phyloP scores from a whole-genome alignment of 35 echinoderm and acorn worm genomes.

The Strongylocentrotus purpuratus region DNA sequence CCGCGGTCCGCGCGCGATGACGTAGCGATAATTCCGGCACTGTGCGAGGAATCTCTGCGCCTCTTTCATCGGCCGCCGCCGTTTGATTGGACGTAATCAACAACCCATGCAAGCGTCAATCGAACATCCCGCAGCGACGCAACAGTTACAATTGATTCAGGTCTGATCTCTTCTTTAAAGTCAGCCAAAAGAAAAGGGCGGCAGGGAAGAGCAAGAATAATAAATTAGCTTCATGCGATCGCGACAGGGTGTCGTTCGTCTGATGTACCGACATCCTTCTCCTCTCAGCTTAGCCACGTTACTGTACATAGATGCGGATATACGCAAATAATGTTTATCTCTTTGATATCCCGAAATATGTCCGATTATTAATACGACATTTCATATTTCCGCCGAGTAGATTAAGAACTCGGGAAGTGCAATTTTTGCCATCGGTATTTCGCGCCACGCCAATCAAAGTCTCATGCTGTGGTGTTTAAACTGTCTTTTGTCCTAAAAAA shows the following conservation, averaged over 20 bases:
- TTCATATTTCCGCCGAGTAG: background rate
- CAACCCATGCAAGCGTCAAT: slow-evolving; percentile 36
- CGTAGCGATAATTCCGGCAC: slow-evolving; percentile 38
- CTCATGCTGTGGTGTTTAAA: background rate
- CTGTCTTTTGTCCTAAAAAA: background rate
- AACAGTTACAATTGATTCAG: slow-evolving; percentile 48
- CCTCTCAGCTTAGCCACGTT: background rate
- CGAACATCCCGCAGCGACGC: slow-evolving; percentile 20
- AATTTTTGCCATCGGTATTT: background rate
- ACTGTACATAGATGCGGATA: background rate
- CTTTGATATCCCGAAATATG: slow-evolving; percentile 30
- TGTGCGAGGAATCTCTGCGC: background rate
- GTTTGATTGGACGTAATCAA: slow-evolving; percentile 43
- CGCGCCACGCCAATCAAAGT: background rate
- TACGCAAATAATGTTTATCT: background rate
- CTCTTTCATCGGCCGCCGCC: slow-evolving; percentile 20
- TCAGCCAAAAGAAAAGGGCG: slow-evolving; percentile 2
- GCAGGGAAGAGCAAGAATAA: slow-evolving; percentile 28
- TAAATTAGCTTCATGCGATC: slow-evolving; percentile 43
- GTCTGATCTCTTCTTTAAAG: slow-evolving; percentile 6
- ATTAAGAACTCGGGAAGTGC: background rate
- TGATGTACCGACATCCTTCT: slow-evolving; percentile 3
- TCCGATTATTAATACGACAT: background rate
- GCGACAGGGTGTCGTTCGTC: background rate
- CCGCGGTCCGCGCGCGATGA: slow-evolving; percentile 6